Conservation (phyloP, 1,140 invertebrate genomes). For the Daktulosphaira vitifoliae region DNA sequence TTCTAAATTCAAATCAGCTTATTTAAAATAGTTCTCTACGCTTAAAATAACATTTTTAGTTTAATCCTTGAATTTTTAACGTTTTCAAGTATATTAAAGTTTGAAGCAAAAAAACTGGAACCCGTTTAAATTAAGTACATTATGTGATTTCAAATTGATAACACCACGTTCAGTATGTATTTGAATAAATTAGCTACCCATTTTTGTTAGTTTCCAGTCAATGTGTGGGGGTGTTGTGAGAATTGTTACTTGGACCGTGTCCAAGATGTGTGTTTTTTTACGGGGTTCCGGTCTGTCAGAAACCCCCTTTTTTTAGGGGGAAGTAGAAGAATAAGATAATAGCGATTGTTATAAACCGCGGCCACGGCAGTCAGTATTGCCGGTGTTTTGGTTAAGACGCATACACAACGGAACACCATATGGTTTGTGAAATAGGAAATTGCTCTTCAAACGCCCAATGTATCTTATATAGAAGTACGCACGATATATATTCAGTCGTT, state of each 20-base stretch:
- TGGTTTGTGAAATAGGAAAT: conserved; percentile 33
- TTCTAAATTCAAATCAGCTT: too few species aligned
- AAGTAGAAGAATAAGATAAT: conserved; percentile 33
- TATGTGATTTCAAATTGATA: too few species aligned
- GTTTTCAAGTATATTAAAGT: too few species aligned
- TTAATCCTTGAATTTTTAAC: too few species aligned
- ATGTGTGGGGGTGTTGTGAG: conserved; percentile 20
- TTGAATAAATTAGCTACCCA: conserved; percentile 7
- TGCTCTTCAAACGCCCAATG: conserved; percentile 30
- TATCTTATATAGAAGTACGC: conserved; percentile 7
- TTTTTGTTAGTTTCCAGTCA: background rate
- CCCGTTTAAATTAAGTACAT: too few species aligned
- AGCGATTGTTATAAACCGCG: conserved; percentile 24
- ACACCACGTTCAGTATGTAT: too few species aligned
- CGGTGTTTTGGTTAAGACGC: background rate
- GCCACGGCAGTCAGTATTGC: too few species aligned
- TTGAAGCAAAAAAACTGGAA: too few species aligned
- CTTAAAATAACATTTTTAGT: too few species aligned
- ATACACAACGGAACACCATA: conserved; percentile 15
- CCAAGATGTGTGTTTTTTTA: conserved; percentile 16
- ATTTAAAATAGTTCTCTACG: too few species aligned
- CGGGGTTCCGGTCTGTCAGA: conserved; percentile 27
- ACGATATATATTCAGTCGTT: conserved; percentile 21
- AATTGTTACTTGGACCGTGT: conserved; percentile 31
- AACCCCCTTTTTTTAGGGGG: conserved; percentile 24